Evolutionary conservation across 2,888 invertebrate species (phyloP), one percentile per base, ranked within the genome.

Genomic region (Perizoma affinitatum): DNA sequence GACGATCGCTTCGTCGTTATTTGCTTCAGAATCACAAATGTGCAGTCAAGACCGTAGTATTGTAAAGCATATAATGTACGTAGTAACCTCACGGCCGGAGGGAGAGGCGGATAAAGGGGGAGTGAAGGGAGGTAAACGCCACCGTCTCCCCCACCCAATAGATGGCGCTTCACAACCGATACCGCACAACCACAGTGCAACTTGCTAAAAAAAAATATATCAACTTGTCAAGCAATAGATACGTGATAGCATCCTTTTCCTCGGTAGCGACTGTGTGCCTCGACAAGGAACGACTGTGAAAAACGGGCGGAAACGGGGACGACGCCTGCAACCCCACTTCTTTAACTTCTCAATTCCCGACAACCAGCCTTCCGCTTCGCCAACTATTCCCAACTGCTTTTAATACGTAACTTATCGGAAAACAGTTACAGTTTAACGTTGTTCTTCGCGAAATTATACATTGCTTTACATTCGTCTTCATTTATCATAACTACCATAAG

Each of bases 91-190:
- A 55, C 69, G 57, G 56, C 64, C 70, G 48, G 56, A 52, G 58
- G 43, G 59, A 59, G 60, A 41, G 56, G 68, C 61, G 54, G 59
- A 68, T 58, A 65, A 54, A 47, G 11, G 36, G 36, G 42, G 54
- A 42, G 22, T 10, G 44, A 44, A 8, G 63, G 54, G 61, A 8
- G 52, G 8, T 7, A 42, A 54, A 40, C 49, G 54, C 59, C 45
- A 44, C 46, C 41, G 46, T 42, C 71, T 70, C 69, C 69, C 69
- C 69, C 67, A 72, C 70, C 77, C 86, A 77, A 83, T 86, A 89
- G 89, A 88, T 88, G 89, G 87, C 88, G 82, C 73, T 73, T 63
- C 70, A 72, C 80, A 83, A 84, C 86, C 81, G 82, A 86, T 88
- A 82, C 83, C 83, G 78, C 87, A 83, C 81, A 87, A 83, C 70